Evolutionary conservation across 2,797 vertebrate genomes (phyloP).

Genomic region (Arrhamphus sclerolepis): DNA sequence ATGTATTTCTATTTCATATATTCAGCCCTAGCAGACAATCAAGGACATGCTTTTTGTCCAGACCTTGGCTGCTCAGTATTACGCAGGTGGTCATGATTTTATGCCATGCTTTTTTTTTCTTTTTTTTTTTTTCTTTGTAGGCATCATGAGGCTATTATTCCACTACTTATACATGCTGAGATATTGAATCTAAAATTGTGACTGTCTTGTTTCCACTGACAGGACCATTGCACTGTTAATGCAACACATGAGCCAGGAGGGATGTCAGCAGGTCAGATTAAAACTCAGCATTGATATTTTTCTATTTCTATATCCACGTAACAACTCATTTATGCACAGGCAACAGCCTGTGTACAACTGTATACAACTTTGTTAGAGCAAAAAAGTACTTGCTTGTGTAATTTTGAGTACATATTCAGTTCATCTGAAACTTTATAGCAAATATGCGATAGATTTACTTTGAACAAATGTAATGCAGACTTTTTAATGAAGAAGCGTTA

Average conservation of each 20-base stretch:
- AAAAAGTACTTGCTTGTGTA: not conserved
- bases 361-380: not conserved
- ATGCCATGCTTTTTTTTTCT: too few relatives aligned
- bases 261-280: slow-evolving; percentile 20
- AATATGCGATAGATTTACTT: too few relatives aligned
- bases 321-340: not conserved
- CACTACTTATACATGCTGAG: too few relatives aligned
- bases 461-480: too few relatives aligned
- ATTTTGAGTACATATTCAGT: not conserved
- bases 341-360: not conserved
- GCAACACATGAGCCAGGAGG: slow-evolving; percentile 15
- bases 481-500: not conserved
- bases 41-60: too few relatives aligned
- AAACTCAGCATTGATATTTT: slow-evolving; percentile 50
- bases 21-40: too few relatives aligned
- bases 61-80: too few relatives aligned
- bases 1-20: too few relatives aligned
- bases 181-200: not conserved
- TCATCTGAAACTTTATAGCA: not conserved
- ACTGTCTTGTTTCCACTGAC: not conserved
- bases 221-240: slow-evolving; percentile 35
- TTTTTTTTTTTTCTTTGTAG: too few relatives aligned
- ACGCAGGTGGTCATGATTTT: too few relatives aligned
- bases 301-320: not conserved
- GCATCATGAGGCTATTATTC: too few relatives aligned